These are phyloP conservation scores for Naso thynnoides DNA, from an alignment of 2,797 vertebrate genomes.

Conservation along the genomic window DNA sequence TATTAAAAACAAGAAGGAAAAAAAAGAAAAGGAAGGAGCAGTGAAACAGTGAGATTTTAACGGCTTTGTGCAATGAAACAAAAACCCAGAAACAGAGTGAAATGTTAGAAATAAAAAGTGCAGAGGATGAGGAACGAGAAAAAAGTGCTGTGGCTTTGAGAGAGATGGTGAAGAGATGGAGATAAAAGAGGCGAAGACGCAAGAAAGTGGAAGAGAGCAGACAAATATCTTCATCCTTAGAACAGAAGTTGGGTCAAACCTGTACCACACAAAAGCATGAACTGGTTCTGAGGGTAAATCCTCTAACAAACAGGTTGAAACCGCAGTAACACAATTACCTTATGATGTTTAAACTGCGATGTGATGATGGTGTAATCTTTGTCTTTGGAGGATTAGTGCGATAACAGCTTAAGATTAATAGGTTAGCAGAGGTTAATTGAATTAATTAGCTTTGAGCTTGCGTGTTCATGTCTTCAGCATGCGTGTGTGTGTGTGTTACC, in stretches of 20 bases:
- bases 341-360: constrained; percentile 45
- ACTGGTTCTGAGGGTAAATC: constrained; percentile 9
- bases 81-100: background rate
- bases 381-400: constrained; percentile 47
- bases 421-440: constrained; percentile 51
- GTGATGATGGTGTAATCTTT: constrained; percentile 37
- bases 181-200: background rate
- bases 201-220: background rate
- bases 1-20: constrained; percentile 16
- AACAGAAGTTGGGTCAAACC: background rate
- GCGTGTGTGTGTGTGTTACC: constrained; percentile 77
- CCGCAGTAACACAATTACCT: background rate
- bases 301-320: constrained; percentile 6
- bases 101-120: background rate
- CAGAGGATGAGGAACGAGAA: background rate
- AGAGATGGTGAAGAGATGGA: background rate
- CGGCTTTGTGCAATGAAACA: background rate
- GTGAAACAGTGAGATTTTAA: constrained; percentile 11
- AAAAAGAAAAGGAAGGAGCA: constrained; percentile 12
- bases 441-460: constrained; percentile 55
- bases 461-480: background rate
- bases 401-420: constrained; percentile 39
- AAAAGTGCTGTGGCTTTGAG: background rate
- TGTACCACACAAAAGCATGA: background rate
- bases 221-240: background rate